Base-by-base conservation (phyloP, 2,113 vertebrate species). In the Tychaedon coryphoeus region DNA sequence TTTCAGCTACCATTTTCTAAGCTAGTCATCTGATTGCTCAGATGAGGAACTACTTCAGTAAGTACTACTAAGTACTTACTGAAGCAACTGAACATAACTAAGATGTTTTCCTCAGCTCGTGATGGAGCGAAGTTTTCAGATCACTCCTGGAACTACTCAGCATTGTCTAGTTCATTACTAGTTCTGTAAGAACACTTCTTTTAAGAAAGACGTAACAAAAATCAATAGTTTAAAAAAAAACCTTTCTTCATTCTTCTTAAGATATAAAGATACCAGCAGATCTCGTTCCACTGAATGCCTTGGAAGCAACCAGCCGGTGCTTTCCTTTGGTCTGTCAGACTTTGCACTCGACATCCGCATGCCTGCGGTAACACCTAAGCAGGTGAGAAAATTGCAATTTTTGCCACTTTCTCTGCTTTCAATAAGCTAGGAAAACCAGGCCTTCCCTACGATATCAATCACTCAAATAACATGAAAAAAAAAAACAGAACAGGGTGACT, bases 291-390 rank as follows among this genome's bases (percentile, higher is more conserved):
- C 93, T 89, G 98, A 98, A 82, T 99, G 99, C 96, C 97, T 98
- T 92, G 98, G 97, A 93, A 94, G 94, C 18, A 95, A 93, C 75
- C 98, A 96, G 69, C 97, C 97, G 1, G 95, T 98, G 43, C 93
- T 97, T 93, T 95, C 98, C 33, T 92, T 98, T 53, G 98, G 98
- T 94, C 92, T 98, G 12, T 96, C 98, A 73, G 99, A 99, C 96
- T 99, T 99, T 95, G 98, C 98, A 7, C 31, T 99, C 97, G 98
- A 99, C 62, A 96, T 99, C 67, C 98, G 98, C 57, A 99, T 99
- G 99, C 99, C 99, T n/a, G 99, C 98, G 6, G 98, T 99, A 34
- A 97, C 97, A 1, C 99, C 99, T 31, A 94, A 98, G 85, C 96
- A 93, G 98, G 99, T 99, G 93, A 98, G 98, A 86, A 43, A 50